Percentiles rank a stretch among this genome's conserved stretches.
phyloP scores from a whole-genome alignment of 1,140 invertebrate species.

The Hylaeus volcanicus region DNA sequence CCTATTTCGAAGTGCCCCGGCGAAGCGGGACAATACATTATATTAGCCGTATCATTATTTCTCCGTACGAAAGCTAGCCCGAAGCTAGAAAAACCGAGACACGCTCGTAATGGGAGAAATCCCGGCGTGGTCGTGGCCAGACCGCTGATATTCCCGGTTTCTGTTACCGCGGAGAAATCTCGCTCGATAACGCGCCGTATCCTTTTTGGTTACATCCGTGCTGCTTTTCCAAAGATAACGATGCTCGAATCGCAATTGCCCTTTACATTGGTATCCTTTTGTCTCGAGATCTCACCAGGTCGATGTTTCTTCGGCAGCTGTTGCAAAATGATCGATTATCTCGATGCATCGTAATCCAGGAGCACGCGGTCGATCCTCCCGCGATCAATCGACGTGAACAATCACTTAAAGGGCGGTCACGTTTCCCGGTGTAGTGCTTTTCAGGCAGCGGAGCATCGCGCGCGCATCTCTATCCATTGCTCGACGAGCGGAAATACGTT shows the following conservation, averaged over 20 bases:
- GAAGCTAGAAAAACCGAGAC: slow-evolving; percentile 69
- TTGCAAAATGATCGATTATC: too few species aligned
- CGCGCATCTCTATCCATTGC: slow-evolving; percentile 38
- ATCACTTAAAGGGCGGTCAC: slow-evolving; percentile 22
- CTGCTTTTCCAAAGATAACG: too few species aligned
- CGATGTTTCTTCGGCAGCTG: neutral
- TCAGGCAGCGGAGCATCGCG: slow-evolving; percentile 19
- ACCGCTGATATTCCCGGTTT: slow-evolving; percentile 28
- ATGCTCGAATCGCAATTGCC: too few species aligned
- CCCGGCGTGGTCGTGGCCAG: slow-evolving; percentile 54
- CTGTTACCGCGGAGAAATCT: slow-evolving; percentile 36
- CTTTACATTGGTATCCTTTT: too few species aligned
- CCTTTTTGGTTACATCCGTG: neutral
- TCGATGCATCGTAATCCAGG: too few species aligned
- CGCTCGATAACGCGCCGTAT: slow-evolving; percentile 8
- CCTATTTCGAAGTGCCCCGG: slow-evolving; percentile 68
- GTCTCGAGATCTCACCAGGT: too few species aligned
- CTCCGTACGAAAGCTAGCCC: slow-evolving; percentile 69
- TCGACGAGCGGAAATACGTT: slow-evolving; percentile 59
- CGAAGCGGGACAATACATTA: slow-evolving; percentile 75
- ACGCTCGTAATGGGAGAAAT: slow-evolving; percentile 74
- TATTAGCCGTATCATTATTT: slow-evolving; percentile 77
- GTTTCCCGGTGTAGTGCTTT: slow-evolving; percentile 27
- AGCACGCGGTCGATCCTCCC: neutral
- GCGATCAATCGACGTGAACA: slow-evolving; percentile 19